Conservation (phyloP, 2,888 invertebrate genomes). For the Lordiphosa fenestrarum region DNA sequence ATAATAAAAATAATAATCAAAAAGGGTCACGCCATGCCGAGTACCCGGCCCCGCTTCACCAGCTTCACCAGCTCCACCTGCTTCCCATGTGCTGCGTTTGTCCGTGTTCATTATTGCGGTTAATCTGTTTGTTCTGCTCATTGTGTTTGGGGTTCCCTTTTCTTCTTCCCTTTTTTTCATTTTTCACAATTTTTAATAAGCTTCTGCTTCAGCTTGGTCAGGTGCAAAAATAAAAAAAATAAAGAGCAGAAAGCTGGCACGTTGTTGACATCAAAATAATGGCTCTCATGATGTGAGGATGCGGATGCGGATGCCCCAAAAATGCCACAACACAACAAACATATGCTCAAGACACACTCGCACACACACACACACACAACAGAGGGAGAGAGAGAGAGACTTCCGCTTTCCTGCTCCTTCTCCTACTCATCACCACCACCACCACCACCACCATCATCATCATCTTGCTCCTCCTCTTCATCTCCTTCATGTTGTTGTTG, state of each 20-base stretch:
- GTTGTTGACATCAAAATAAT: conserved; percentile 71
- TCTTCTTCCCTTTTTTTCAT: conserved; percentile 19
- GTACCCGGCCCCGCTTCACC: neutral
- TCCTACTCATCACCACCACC: conserved; percentile 23
- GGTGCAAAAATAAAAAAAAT: conserved; percentile 54
- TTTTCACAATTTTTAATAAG: conserved; percentile 58
- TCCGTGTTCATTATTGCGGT: conserved; percentile 74
- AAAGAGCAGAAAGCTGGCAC: conserved; percentile 45
- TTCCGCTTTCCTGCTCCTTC: neutral
- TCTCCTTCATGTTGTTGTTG: conserved; percentile 30
- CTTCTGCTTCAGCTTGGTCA: conserved; percentile 44
- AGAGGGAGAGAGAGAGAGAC: conserved; percentile 6
- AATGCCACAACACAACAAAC: conserved; percentile 45
- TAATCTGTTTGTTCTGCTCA: conserved; percentile 69
- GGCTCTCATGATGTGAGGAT: conserved; percentile 36
- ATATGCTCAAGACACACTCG: conserved; percentile 52
- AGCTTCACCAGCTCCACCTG: conserved; percentile 1
- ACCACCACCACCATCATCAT: conserved; percentile 16
- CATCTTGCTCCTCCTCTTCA: neutral
- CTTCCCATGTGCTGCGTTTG: conserved; percentile 47
- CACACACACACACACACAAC: conserved; percentile 21
- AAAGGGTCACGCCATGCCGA: conserved; percentile 9
- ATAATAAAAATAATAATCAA: too few relatives aligned
- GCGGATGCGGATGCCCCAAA: conserved; percentile 21
- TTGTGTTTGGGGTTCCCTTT: conserved; percentile 23